phyloP scores from a whole-genome alignment of 2,888 invertebrate genomes.

The Marronus borbonicus region DNA sequence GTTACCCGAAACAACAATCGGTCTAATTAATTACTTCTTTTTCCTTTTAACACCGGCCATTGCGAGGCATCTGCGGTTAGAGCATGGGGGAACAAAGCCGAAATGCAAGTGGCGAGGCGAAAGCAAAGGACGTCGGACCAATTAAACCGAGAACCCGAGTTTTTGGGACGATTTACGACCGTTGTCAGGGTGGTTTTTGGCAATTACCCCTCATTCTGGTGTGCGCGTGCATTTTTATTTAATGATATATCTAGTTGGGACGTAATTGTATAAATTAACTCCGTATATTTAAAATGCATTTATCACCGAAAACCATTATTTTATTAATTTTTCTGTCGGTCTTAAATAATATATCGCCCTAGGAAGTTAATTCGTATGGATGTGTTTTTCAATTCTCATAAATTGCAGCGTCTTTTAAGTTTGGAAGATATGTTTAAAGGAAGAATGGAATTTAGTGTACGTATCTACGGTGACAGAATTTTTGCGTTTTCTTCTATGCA shows the following conservation, averaged over 20 bases:
- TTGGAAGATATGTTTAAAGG: too few species aligned
- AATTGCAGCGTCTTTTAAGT: not conserved
- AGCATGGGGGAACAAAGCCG: slow-evolving; percentile 23
- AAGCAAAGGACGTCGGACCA: slow-evolving; percentile 35
- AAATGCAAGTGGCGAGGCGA: slow-evolving; percentile 38
- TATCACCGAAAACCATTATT: slow-evolving; percentile 39
- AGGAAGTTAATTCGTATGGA: slow-evolving; percentile 19
- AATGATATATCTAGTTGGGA: slow-evolving; percentile 52
- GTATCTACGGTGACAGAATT: too few species aligned
- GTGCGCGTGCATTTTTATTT: slow-evolving; percentile 53
- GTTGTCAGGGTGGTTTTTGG: slow-evolving; percentile 56
- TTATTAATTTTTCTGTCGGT: slow-evolving; percentile 41
- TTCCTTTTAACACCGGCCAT: slow-evolving; percentile 45
- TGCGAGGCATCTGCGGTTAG: slow-evolving; percentile 16
- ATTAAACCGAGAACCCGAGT: slow-evolving; percentile 46
- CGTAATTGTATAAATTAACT: slow-evolving; percentile 46
- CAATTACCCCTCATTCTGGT: slow-evolving; percentile 57
- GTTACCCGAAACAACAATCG: slow-evolving; percentile 47
- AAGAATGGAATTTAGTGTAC: too few species aligned
- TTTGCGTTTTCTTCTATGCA: too few species aligned
- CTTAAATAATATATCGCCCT: slow-evolving; percentile 31
- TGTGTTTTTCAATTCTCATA: slow-evolving; percentile 9
- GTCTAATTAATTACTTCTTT: slow-evolving; percentile 47
- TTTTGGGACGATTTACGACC: slow-evolving; percentile 55
- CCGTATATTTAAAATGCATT: slow-evolving; percentile 42